Base-by-base conservation (phyloP, 2,113 vertebrate genomes). In the Tursiops truncatus region DNA sequence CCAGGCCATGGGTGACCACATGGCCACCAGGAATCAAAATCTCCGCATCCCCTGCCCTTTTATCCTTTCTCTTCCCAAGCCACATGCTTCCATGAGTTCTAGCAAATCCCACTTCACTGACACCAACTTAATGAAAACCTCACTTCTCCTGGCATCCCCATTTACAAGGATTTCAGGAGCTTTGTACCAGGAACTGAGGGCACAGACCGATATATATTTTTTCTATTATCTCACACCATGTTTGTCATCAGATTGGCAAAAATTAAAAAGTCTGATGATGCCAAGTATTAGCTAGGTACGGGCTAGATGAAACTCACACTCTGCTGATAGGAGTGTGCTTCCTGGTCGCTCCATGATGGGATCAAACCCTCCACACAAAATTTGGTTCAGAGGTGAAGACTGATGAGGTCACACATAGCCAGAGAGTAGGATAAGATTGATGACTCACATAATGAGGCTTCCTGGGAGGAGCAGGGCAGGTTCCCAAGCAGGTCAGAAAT, bases 1-100 rank as follows among this genome's bases (percentile, higher is more conserved):
- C n/a, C 71, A 14, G 10, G 21, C 31, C 17, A 0, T 6, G 50
- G 31, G 38, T 8, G 38, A 12, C 21, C 23, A 8, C 2, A 1
- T 21, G 36, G 6, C 60, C 82, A 20, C 82, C 12, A 36, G 71
- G 31, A 79, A 8, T 8, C 38, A 56, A 65, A 77, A 38, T 63
- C 62, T 56, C 62, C 50, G 18, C 38, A n/a, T 6, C 6, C n/a
- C 60, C 21, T 3, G 7, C 63, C 28, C 6, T 3, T 26, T 41
- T 21, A 25, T 41, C 18, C 82, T 44, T 67, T n/a, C 36, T 80
- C 25, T 62, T 36, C 33, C 73, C 38, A 36, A 31, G 44, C 31
- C 63, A 68, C 5, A 20, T 21, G 81, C 60, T 92, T 44, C 77
- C 17, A 0, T 12, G 31, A 50, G 63, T 62, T 25, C 38, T 31